Conservation (phyloP, 2,797 vertebrate species). For the Cyclopterus lumpus region DNA sequence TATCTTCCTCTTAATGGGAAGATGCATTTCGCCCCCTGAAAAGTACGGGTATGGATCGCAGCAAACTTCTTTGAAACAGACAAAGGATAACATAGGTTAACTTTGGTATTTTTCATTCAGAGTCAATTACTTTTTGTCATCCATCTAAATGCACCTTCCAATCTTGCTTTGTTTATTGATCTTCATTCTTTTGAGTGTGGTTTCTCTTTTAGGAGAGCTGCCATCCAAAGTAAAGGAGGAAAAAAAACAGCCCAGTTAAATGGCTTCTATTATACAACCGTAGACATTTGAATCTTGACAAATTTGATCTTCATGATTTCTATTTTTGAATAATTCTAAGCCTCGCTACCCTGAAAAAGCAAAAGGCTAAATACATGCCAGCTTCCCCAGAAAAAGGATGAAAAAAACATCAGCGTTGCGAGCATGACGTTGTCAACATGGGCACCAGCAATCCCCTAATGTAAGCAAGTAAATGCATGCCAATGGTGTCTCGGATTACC, state of each 20-base stretch:
- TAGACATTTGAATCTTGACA: background rate
- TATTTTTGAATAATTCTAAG: background rate
- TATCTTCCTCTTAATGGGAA: conserved; percentile 70
- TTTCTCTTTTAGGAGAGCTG: background rate
- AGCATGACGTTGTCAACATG: conserved; percentile 29
- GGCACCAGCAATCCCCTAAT: conserved; percentile 74
- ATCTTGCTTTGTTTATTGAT: conserved; percentile 31
- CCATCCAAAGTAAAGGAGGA: background rate
- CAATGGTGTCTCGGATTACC: conserved; percentile 74
- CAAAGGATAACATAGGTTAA: conserved; percentile 26
- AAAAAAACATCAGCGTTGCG: conserved; percentile 45
- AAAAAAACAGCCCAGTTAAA: background rate
- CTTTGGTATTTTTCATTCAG: background rate
- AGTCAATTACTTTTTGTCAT: no score
- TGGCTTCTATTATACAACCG: background rate
- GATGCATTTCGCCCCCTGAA: conserved; percentile 67
- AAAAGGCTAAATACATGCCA: conserved; percentile 15
- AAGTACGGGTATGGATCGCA: conserved; percentile 55
- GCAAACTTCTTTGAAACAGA: conserved; percentile 56
- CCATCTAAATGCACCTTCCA: background rate
- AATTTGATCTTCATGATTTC: background rate
- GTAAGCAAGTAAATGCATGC: conserved; percentile 58
- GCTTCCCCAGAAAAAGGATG: conserved; percentile 31
- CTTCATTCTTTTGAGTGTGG: background rate
- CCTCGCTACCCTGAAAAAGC: conserved; percentile 4